phyloP scores from a whole-genome alignment of 2,888 invertebrate species.

The Shargacucullia verbasci region DNA sequence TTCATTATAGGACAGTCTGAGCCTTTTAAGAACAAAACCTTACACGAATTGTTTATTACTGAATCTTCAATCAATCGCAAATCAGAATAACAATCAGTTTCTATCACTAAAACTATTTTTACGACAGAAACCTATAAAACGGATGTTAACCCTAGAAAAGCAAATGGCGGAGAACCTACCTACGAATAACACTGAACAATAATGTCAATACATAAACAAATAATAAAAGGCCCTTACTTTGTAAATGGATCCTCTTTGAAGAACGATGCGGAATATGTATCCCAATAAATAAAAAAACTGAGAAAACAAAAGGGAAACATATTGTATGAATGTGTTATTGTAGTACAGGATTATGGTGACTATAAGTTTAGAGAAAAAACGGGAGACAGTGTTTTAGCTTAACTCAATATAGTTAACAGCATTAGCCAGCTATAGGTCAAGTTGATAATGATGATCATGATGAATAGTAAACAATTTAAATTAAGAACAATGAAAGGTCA shows the following conservation, averaged over 20 bases:
- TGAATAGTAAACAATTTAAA: no score
- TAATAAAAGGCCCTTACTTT: conserved; percentile 37
- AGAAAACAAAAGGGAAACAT: conserved; percentile 50
- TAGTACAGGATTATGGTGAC: conserved; percentile 36
- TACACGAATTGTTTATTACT: no score
- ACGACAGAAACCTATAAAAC: conserved; percentile 26
- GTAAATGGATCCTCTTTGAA: conserved; percentile 48
- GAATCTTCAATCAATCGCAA: no score
- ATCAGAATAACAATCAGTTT: no score
- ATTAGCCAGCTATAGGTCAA: no score
- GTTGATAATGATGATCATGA: no score
- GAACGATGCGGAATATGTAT: conserved; percentile 37
- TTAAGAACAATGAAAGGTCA: no score
- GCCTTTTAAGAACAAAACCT: no score
- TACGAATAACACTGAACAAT: conserved; percentile 36
- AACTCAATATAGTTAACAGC: no score
- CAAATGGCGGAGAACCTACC: conserved; percentile 20
- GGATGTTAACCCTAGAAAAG: conserved; percentile 25
- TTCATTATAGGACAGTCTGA: no score
- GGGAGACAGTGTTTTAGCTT: no score
- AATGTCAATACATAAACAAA: conserved; percentile 47
- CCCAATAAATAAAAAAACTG: conserved; percentile 51
- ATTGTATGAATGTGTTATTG: conserved; percentile 50
- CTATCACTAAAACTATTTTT: no score
- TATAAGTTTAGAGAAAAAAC: not conserved